Percentiles rank a stretch among this genome's conserved stretches.
phyloP scores from a whole-genome alignment of 2,113 vertebrate genomes.

The Paramormyrops kingsleyae region DNA sequence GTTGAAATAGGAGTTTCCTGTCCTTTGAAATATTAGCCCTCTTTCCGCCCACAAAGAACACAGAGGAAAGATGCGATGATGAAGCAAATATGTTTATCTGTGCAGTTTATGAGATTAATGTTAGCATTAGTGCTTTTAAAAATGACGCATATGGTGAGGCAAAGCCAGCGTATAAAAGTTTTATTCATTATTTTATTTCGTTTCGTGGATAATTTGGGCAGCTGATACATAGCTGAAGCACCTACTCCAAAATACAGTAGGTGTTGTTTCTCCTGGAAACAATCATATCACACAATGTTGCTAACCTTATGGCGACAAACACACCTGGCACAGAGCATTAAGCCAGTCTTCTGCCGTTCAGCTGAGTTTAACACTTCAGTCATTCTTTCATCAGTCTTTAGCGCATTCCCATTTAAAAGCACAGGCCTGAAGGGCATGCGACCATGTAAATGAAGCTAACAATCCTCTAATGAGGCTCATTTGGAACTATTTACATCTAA shows the following conservation, averaged over 20 bases:
- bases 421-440: neutral
- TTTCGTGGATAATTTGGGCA: neutral
- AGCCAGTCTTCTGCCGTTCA: neutral
- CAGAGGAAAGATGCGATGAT: neutral
- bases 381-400: neutral
- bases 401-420: neutral
- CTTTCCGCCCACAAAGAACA: neutral
- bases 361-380: neutral
- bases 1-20: neutral
- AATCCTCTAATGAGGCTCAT: slow-evolving; percentile 1
- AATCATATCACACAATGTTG: neutral
- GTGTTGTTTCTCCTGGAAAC: neutral
- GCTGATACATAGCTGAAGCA: neutral
- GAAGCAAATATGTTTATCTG: neutral
- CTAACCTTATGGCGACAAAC: neutral
- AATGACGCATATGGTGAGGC: neutral
- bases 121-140: neutral
- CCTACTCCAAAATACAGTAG: neutral
- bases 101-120: neutral
- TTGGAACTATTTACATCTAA: neutral
- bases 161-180: neutral
- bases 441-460: neutral
- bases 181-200: neutral
- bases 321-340: neutral
- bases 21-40: neutral